A percentile compares a stretch with the other conserved stretches of the same genome.
phyloP scores from a whole-genome alignment of 2,888 invertebrate genomes.

The Lamellibrachia satsuma region DNA sequence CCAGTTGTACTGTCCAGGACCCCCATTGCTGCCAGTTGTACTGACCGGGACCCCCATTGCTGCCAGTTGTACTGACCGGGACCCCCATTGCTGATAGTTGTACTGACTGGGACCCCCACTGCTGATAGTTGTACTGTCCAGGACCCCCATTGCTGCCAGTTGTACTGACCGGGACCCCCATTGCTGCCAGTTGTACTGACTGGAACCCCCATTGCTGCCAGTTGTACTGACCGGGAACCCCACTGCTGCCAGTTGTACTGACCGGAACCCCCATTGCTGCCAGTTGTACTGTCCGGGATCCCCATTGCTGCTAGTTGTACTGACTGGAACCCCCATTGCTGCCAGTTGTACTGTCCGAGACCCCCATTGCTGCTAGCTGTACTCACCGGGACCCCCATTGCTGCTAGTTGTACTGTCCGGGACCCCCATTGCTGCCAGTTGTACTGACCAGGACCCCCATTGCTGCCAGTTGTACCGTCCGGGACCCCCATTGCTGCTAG shows the following conservation, averaged over 20 bases:
- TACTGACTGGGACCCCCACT: conserved; percentile 54
- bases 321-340: conserved; percentile 51
- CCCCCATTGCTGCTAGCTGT: neutral
- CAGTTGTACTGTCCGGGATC: conserved; percentile 54
- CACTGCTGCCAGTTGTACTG: conserved; percentile 32
- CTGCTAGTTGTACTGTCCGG: too few species aligned
- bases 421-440: too few species aligned
- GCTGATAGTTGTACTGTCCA: conserved; percentile 46
- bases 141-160: conserved; percentile 37
- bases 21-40: neutral
- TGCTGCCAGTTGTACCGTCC: too few species aligned
- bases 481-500: too few species aligned
- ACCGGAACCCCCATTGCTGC: conserved; percentile 50
- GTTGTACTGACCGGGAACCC: conserved; percentile 53
- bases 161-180: conserved; percentile 53
- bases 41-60: conserved; percentile 52
- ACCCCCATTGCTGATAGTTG: conserved; percentile 28
- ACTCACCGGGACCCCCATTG: too few species aligned
- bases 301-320: conserved; percentile 25
- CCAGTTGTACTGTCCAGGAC: conserved; percentile 53
- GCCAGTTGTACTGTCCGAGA: conserved; percentile 52
- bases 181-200: conserved; percentile 44
- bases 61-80: conserved; percentile 51
- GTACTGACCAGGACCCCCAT: too few species aligned
- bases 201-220: conserved; percentile 44